These are phyloP conservation scores for Meloidogyne chitwoodi DNA, from an alignment of 1,140 invertebrate genomes.

Conservation along the genomic window DNA sequence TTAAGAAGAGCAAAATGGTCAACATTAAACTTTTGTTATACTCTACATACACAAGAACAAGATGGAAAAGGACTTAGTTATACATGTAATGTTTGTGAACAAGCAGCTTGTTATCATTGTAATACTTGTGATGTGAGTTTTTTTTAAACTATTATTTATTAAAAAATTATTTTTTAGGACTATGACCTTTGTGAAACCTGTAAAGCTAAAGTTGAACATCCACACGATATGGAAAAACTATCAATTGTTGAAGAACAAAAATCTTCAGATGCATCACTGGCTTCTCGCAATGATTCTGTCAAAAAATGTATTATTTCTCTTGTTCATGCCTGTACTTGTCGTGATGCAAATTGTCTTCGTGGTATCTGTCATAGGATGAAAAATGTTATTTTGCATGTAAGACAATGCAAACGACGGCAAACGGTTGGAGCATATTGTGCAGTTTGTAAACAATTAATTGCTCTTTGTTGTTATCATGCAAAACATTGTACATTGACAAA, in stretches of 20 bases:
- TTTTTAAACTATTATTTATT: too few species aligned
- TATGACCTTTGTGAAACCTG: slow-evolving; percentile 94
- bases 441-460: slow-evolving; percentile 97
- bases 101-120: slow-evolving; percentile 93
- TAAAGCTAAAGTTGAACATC: slow-evolving; percentile 85
- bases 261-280: slow-evolving; percentile 73
- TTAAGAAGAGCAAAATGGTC: slow-evolving; percentile 89
- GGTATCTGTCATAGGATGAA: slow-evolving; percentile 98
- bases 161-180: slow-evolving; percentile 68
- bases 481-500: slow-evolving; percentile 78
- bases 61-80: slow-evolving; percentile 69
- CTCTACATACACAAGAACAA: slow-evolving; percentile 83
- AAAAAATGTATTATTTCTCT: slow-evolving; percentile 91
- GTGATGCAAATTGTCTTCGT: slow-evolving; percentile 93
- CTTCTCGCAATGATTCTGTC: slow-evolving; percentile 58
- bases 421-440: slow-evolving; percentile 76
- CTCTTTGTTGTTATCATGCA: slow-evolving; percentile 94
- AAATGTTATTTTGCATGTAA: slow-evolving; percentile 89
- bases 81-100: slow-evolving; percentile 95
- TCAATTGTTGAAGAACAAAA: slow-evolving; percentile 85
- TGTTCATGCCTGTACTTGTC: slow-evolving; percentile 90
- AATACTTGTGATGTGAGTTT: slow-evolving; percentile 79
- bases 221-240: slow-evolving; percentile 88
- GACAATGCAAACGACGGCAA: slow-evolving; percentile 86
- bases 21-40: slow-evolving; percentile 93